Evolutionary conservation across 2,888 invertebrate genomes (phyloP), one percentile per base, ranked within the genome.

Genomic region (Hesperia comma): DNA sequence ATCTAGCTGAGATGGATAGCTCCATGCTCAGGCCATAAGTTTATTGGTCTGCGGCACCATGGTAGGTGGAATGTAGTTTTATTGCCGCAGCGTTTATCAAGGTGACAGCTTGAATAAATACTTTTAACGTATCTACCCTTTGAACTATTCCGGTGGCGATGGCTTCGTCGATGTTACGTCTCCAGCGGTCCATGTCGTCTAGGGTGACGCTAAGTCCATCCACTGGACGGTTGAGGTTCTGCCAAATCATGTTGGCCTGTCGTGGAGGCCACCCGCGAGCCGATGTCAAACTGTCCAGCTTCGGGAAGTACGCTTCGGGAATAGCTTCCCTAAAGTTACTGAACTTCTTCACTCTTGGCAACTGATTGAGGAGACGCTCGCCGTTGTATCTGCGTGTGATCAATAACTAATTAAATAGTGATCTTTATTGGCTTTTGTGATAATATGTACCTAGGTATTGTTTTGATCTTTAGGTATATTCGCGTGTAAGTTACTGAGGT

Each of bases 271-370:
- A 97, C 0, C 95, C 94, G 32, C 96, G 94, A 62, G 96, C 95
- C 49, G 94, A 93, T 0, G 94, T 95, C 74, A 95, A 83, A 70
- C 95, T 95, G 83, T 97, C 95, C 46, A 97, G 87, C 87, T 97
- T 97, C 0, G 97, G 96, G 87, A 95, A 97, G 79, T 97, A 97
- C 0, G 95, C 97, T 80, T 97, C 97, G 0, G 93, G 87, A 61
- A 97, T 95, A 0, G 95, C 94, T 6, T 95, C 95, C 10, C 95
- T 93, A 84, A 95, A 94, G 82, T 96, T 95, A 69, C 93, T 94
- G 60, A 96, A 93, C 10, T 95, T 94, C 73, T 93, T 93, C 0
- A 95, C 94, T 26, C 95, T 94, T 40, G 94, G 89, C 67, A 97
- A 83, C 14, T 93, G 89, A 79, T 97, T 96, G 81, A 94, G 94